A percentile compares a stretch with the other conserved stretches of the same genome.
phyloP scores from a whole-genome alignment of 2,888 invertebrate genomes.

The Himalopsyche tibetana region DNA sequence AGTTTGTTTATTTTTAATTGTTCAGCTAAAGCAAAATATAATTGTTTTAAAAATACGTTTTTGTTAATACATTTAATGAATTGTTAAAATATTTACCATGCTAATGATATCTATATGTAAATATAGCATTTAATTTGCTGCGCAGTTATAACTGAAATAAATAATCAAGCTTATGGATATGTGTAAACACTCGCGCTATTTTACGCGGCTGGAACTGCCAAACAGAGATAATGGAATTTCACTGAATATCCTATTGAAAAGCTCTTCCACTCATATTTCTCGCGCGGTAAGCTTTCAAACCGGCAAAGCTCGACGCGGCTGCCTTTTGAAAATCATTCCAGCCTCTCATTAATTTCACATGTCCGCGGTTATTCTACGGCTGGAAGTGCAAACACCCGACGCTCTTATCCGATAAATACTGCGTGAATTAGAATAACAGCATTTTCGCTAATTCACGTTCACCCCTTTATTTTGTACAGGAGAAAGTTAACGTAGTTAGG shows the following conservation, averaged over 20 bases:
- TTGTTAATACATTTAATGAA: too few species aligned
- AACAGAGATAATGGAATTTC: constrained; percentile 59
- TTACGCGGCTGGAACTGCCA: constrained; percentile 49
- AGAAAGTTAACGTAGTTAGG: constrained; percentile 17
- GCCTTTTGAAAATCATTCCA: constrained; percentile 44
- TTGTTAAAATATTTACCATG: too few species aligned
- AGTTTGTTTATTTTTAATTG: too few species aligned
- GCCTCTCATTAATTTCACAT: constrained; percentile 46
- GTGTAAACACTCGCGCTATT: constrained; percentile 24
- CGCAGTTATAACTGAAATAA: not conserved
- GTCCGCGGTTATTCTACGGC: constrained; percentile 35
- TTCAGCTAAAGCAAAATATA: too few species aligned
- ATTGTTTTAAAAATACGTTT: too few species aligned
- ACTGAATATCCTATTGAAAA: constrained; percentile 57
- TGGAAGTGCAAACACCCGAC: constrained; percentile 36
- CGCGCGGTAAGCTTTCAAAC: constrained; percentile 42
- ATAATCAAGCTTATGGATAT: not conserved
- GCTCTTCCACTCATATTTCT: constrained; percentile 55
- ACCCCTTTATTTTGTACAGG: constrained; percentile 14
- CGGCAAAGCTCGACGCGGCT: constrained; percentile 15
- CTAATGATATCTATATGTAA: too few species aligned
- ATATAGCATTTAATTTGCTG: too few species aligned
- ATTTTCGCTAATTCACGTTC: constrained; percentile 43
- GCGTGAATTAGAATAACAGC: constrained; percentile 32
- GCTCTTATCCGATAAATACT: constrained; percentile 41